Evolutionary conservation across 1,140 invertebrate species (phyloP).

Genomic region (Lanistes nyassanus): DNA sequence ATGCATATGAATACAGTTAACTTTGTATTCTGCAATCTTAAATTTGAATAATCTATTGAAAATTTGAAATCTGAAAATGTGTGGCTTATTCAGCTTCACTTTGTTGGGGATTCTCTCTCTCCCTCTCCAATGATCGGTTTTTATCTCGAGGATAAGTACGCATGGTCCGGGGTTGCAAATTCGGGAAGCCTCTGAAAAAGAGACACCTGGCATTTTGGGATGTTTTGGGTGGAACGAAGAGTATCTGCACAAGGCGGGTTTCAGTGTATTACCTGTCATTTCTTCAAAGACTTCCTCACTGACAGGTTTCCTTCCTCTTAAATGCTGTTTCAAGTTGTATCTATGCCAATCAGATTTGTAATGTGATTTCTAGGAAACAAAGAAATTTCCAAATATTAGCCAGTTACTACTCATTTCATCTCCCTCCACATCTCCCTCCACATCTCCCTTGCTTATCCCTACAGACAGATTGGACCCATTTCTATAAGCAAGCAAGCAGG

Average conservation of each 20-base stretch:
- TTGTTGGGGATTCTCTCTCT: neutral
- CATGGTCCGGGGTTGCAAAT: neutral
- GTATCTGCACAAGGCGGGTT: too few relatives aligned
- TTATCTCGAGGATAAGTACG: too few relatives aligned
- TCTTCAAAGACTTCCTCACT: slow-evolving; percentile 56
- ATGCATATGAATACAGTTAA: too few relatives aligned
- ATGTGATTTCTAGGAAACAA: slow-evolving; percentile 65
- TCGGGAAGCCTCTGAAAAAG: neutral
- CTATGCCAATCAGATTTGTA: slow-evolving; percentile 69
- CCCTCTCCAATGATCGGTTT: neutral
- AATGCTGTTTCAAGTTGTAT: slow-evolving; percentile 57
- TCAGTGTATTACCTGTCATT: slow-evolving; percentile 53
- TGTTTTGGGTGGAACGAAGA: neutral
- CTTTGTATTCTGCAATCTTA: too few relatives aligned
- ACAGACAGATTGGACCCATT: too few relatives aligned
- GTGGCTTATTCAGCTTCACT: too few relatives aligned
- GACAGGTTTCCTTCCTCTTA: slow-evolving; percentile 43
- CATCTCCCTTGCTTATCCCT: too few relatives aligned
- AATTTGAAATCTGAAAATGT: too few relatives aligned
- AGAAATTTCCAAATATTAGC: neutral
- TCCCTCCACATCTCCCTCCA: neutral
- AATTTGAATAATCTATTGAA: too few relatives aligned
- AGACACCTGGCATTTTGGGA: neutral
- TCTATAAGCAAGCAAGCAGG: too few relatives aligned
- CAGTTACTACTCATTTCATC: neutral